Evolutionary conservation across 1,140 invertebrate species (phyloP), one percentile per base, ranked within the genome.

Genomic region (Drosophila nigromelanica): DNA sequence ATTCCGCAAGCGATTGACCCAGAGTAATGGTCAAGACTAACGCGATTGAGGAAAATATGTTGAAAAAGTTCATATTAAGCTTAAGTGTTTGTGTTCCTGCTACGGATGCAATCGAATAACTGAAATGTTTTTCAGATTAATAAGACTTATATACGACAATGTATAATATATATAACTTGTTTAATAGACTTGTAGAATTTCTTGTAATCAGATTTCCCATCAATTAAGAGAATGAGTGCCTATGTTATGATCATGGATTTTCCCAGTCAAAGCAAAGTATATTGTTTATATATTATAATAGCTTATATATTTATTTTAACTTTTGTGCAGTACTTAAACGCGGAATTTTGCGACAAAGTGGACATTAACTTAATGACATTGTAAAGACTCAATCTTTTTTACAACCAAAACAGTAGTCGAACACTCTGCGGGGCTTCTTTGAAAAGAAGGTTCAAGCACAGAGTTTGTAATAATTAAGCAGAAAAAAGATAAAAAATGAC

Each of bases 381-480:
- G 39, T 64, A 27, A 59, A 60, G n/a, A 10, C 24, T 18, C 55
- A 37, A 63, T 33, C 39, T 54, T 4, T 35, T 18, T 54, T 27
- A 35, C 47, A 8, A 50, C n/a, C 18, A n/a, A 50, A 47, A 73
- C 71, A 54, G 71, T 68, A 69, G 71, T 69, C 33, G 10, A 24
- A 18, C 2, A 48, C 55, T 54, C 71, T 27, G 40, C 71, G 55
- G 64, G 55, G 42, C 14, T 14, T 48, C 27, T 24, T 11, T 10
- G 8, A 37, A 51, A 39, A 14, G 14, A 27, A 30, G 11, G 15
- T 18, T 10, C 7, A n/a, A 39, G 6, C n/a, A 1, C n/a, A 47
- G 10, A 55, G 3, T 4, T 51, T 66, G 61, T 58, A 58, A 66
- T 51, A 27, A 52, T 33, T 54, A 45, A 18, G 30, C 42, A 47